Conservation (phyloP, 2,888 invertebrate species). For the Caenorhabditis sp. region DNA sequence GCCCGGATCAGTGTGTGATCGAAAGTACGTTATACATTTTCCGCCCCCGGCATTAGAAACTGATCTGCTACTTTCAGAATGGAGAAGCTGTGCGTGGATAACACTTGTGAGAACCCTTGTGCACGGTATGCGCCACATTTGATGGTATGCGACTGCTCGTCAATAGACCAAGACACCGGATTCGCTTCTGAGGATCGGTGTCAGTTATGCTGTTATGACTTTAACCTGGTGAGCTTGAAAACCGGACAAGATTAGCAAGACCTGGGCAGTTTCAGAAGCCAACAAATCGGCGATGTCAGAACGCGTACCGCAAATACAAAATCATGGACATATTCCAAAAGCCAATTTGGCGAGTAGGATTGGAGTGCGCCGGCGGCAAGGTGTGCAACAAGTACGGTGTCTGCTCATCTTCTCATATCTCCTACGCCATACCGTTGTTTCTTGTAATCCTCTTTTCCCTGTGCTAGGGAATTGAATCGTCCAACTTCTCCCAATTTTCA, state of each 20-base stretch:
- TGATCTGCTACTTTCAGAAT: slow-evolving; percentile 65
- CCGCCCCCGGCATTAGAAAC: neutral
- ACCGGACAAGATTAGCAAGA: no score
- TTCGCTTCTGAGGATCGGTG: slow-evolving; percentile 79
- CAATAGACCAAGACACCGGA: slow-evolving; percentile 79
- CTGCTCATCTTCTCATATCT: slow-evolving; percentile 67
- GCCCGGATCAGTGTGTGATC: slow-evolving; percentile 77
- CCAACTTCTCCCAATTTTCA: neutral
- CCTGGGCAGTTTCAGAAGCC: slow-evolving; percentile 73
- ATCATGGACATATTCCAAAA: slow-evolving; percentile 69
- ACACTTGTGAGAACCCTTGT: slow-evolving; percentile 79
- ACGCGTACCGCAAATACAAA: slow-evolving; percentile 76
- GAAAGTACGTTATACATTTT: slow-evolving; percentile 70
- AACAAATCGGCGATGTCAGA: slow-evolving; percentile 76
- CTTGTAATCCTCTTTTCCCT: slow-evolving; percentile 25
- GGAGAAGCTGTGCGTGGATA: slow-evolving; percentile 79
- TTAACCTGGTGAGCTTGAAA: slow-evolving; percentile 74
- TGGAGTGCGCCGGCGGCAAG: slow-evolving; percentile 77
- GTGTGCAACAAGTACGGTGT: slow-evolving; percentile 78
- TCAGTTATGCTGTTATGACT: slow-evolving; percentile 79
- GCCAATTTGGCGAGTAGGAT: slow-evolving; percentile 76
- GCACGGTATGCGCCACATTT: slow-evolving; percentile 75
- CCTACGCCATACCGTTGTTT: slow-evolving; percentile 44
- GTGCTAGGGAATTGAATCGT: slow-evolving; percentile 4
- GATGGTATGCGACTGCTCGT: slow-evolving; percentile 79